Conservation (phyloP, 2,888 invertebrate species). For the Zelleria hepariella region DNA sequence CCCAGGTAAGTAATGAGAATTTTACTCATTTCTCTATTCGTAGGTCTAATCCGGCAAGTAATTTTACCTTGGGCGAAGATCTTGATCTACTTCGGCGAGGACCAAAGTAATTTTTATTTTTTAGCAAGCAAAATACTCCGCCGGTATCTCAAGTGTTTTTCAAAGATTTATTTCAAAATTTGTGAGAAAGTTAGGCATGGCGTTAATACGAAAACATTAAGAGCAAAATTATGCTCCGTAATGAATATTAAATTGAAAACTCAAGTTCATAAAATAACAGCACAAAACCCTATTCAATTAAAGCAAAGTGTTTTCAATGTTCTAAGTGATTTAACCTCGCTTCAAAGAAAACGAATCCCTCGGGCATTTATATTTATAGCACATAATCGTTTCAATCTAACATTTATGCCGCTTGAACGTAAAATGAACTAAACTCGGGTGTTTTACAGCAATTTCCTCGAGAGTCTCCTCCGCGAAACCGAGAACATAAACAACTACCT, state of each 20-base stretch:
- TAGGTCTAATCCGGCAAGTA: too few species aligned
- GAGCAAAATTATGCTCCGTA: not conserved
- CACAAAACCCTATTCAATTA: not conserved
- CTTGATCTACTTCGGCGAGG: too few species aligned
- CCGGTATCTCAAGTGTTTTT: not conserved
- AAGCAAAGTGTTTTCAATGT: not conserved
- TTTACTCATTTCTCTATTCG: too few species aligned
- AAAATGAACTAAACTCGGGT: not conserved
- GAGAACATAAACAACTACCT: slow-evolving; percentile 9
- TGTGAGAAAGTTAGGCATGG: not conserved
- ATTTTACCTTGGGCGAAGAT: too few species aligned
- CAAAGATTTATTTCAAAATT: not conserved
- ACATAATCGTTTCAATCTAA: not conserved
- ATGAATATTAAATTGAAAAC: not conserved
- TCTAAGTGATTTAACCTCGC: not conserved
- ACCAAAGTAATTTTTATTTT: too few species aligned
- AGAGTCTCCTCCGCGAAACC: slow-evolving; percentile 3
- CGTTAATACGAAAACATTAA: not conserved
- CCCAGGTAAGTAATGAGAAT: too few species aligned
- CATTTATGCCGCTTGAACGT: not conserved
- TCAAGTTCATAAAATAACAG: not conserved
- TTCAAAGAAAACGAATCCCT: not conserved
- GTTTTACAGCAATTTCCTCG: not conserved
- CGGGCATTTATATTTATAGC: not conserved
- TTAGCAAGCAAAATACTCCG: not conserved